These are phyloP conservation scores for Phengaris alcon DNA, from an alignment of 2,888 invertebrate species.

Conservation along the genomic window DNA sequence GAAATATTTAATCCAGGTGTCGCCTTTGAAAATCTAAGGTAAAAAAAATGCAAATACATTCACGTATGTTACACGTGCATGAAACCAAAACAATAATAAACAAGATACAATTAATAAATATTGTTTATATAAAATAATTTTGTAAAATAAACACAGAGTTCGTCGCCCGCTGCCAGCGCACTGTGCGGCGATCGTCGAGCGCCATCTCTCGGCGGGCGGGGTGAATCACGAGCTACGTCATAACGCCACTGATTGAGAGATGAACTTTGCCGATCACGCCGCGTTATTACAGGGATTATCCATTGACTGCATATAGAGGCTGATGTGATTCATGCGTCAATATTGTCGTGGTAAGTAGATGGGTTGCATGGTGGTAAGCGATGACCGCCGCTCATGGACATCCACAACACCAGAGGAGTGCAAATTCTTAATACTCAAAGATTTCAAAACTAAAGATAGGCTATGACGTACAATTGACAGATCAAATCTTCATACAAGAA, in stretches of 20 bases:
- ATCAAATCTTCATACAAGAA: too few species aligned
- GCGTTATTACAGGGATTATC: slow-evolving; percentile 71
- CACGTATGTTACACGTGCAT: too few species aligned
- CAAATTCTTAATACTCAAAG: too few species aligned
- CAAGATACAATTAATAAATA: background rate
- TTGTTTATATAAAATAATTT: background rate
- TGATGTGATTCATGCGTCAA: slow-evolving; percentile 42
- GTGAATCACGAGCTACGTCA: slow-evolving; percentile 58
- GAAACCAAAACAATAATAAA: background rate
- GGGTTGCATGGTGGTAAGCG: too few species aligned
- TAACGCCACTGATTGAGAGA: slow-evolving; percentile 74
- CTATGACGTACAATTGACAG: too few species aligned
- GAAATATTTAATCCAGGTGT: too few species aligned
- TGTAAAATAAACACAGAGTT: background rate
- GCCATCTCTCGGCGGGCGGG: slow-evolving; percentile 71
- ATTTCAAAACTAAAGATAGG: too few species aligned
- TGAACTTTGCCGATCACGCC: slow-evolving; percentile 72
- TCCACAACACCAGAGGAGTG: too few species aligned
- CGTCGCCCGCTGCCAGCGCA: slow-evolving; percentile 24
- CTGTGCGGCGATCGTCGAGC: slow-evolving; percentile 50
- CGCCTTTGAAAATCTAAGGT: too few species aligned
- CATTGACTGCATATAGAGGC: slow-evolving; percentile 60
- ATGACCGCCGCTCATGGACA: too few species aligned
- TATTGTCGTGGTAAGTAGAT: background rate
- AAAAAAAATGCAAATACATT: too few species aligned